Evolutionary conservation across 2,888 invertebrate genomes (phyloP).

Genomic region (Ceriagrion tenellum): DNA sequence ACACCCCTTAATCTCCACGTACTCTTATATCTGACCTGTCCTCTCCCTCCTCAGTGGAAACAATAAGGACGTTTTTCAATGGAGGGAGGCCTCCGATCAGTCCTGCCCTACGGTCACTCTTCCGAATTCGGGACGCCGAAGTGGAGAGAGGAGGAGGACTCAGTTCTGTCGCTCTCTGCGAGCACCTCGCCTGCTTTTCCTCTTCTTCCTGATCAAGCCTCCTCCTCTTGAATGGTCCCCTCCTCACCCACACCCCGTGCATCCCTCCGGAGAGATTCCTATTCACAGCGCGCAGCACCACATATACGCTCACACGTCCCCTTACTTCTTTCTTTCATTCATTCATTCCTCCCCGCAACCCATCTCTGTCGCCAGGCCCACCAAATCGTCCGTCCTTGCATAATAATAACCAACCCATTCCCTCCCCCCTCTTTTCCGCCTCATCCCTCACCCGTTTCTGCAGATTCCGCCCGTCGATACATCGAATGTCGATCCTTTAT

Average conservation of each 20-base stretch:
- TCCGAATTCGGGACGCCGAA: background rate
- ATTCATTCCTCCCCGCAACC: background rate
- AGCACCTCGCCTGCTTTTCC: background rate
- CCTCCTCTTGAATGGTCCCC: background rate
- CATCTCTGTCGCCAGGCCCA: background rate
- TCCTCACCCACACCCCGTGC: background rate
- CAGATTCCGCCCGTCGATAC: conserved; percentile 29
- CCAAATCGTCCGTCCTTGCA: background rate
- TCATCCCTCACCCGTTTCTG: too few relatives aligned
- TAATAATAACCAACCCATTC: background rate
- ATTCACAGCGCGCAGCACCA: conserved; percentile 1
- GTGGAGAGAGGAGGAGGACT: too few relatives aligned
- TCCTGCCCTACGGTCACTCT: background rate
- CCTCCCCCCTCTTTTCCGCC: too few relatives aligned
- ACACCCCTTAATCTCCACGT: background rate
- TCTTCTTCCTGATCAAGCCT: background rate
- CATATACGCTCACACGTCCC: background rate
- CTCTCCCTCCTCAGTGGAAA: background rate
- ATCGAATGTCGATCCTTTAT: conserved; percentile 9
- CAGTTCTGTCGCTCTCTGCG: background rate
- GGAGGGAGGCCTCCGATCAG: background rate
- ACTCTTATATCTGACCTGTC: background rate
- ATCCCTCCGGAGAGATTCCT: background rate
- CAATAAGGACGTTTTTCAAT: background rate
- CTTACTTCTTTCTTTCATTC: background rate